Percentiles rank a stretch among this genome's conserved stretches.
Evolutionary conservation across 64 coral and sea anemone species (phyloP).

Genomic region (Pocillopora verrucosa): DNA sequence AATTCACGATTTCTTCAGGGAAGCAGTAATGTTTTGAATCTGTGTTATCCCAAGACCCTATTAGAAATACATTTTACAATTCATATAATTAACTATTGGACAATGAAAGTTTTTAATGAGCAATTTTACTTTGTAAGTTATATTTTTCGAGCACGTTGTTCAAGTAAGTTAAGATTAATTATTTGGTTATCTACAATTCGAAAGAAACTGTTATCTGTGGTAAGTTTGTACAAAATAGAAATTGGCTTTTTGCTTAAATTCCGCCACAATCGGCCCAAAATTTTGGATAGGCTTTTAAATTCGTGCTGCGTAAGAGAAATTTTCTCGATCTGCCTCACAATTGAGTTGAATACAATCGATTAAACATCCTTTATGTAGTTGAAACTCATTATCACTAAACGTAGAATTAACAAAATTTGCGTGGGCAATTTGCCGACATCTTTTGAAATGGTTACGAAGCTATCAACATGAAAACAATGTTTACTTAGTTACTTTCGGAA

Average conservation of each 20-base stretch:
- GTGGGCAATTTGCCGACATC: constrained; percentile 22
- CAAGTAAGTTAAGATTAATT: not conserved
- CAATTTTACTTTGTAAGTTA: not conserved
- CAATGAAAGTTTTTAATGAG: not conserved
- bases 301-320: not conserved
- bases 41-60: not conserved
- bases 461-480: not conserved
- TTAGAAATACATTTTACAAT: not conserved
- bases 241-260: too few species aligned
- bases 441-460: not conserved
- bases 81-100: not conserved
- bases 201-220: not conserved
- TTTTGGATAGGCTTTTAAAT: not conserved
- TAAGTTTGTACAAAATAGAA: not conserved
- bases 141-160: not conserved
- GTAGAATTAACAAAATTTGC: not conserved
- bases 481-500: not conserved
- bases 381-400: not conserved
- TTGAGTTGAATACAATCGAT: not conserved
- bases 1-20: not conserved
- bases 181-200: too few species aligned
- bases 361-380: not conserved
- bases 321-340: not conserved
- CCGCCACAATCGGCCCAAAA: too few species aligned
- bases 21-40: not conserved